Base-by-base conservation (phyloP, 1,140 invertebrate species). In the Drosophila athabasca region DNA sequence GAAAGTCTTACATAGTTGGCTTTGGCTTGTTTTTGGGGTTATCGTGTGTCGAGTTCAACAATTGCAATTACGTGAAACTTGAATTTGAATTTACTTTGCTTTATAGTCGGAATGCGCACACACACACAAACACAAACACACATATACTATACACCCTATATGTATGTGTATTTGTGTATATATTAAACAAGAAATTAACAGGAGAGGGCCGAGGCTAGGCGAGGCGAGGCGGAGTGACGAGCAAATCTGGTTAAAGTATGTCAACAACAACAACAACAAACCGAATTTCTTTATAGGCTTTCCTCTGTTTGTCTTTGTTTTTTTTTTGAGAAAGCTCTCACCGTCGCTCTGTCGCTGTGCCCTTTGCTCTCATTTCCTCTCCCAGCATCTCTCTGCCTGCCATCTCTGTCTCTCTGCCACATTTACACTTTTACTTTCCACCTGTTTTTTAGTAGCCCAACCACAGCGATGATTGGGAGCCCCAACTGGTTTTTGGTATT, bases 371-470 rank as follows among this genome's bases (percentile, higher is more conserved):
- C 44, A n/a, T 13, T 19, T 29, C 22, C 13, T 44, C 29, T 11
- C 9, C 6, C 22, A 59, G 11, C 55, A 22, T 15, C 31, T 43
- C 22, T 15, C 44, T 54, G 44, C 15, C 48, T 52, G 17, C 45
- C 43, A 41, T 11, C 44, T 46, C 50, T 35, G 39, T 52, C 45
- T 43, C 41, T 49, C 24, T 58, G 79, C 71, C 66, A 83, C 72
- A 53, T 75, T 74, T 75, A 64, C 71, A 65, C 66, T 83, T 84
- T 83, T 83, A 76, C 76, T 82, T 75, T 76, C 45, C 65, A 76
- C 50, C 74, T 52, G 17, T 24, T 62, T 50, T 68, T 26, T 65
- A 57, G 59, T 19, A n/a, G 6, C 26, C 26, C 26, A 29, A 7
- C 43, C n/a, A 1, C 48, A 17, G 22, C 52, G 52, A 11, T 49